Conservation (phyloP, 92 coral and sea anemone genomes). For the Micromussa lordhowensis region DNA sequence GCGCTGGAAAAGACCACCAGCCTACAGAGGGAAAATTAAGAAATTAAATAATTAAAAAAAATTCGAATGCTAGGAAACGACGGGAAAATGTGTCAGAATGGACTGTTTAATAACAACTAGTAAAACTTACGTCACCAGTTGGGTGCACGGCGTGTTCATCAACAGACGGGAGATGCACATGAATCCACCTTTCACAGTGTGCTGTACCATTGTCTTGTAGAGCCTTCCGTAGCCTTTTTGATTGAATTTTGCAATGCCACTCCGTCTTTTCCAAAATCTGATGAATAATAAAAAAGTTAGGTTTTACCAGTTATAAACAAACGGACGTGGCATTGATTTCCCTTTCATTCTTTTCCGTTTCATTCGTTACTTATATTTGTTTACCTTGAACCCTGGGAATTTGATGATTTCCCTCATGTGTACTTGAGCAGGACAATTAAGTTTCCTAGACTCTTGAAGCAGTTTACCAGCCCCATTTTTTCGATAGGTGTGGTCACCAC, state of each 20-base stretch:
- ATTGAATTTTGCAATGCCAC: constrained; percentile 37
- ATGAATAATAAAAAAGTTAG: background rate
- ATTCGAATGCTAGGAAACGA: background rate
- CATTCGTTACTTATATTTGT: background rate
- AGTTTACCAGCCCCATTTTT: constrained; percentile 5
- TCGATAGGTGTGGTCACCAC: background rate
- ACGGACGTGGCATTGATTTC: background rate
- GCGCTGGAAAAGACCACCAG: constrained; percentile 49
- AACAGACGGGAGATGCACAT: constrained; percentile 38
- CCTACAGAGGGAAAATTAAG: constrained; percentile 36
- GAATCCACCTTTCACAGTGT: constrained; percentile 51
- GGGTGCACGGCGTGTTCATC: constrained; percentile 52
- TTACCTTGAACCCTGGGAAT: constrained; percentile 48
- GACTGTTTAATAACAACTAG: background rate
- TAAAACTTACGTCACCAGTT: constrained; percentile 41
- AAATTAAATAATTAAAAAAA: background rate
- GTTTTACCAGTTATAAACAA: too few relatives aligned
- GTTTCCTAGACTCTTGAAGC: constrained; percentile 33
- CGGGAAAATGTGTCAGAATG: too few relatives aligned
- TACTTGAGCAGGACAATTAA: constrained; percentile 15
- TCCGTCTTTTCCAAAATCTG: constrained; percentile 33
- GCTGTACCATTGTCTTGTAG: constrained; percentile 33
- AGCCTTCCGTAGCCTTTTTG: too few relatives aligned
- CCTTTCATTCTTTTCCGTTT: background rate
- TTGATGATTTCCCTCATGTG: constrained; percentile 28